A percentile compares a stretch with the other conserved stretches of the same genome.
phyloP scores from a whole-genome alignment of 2,797 vertebrate species.

The Coregonus sp. region DNA sequence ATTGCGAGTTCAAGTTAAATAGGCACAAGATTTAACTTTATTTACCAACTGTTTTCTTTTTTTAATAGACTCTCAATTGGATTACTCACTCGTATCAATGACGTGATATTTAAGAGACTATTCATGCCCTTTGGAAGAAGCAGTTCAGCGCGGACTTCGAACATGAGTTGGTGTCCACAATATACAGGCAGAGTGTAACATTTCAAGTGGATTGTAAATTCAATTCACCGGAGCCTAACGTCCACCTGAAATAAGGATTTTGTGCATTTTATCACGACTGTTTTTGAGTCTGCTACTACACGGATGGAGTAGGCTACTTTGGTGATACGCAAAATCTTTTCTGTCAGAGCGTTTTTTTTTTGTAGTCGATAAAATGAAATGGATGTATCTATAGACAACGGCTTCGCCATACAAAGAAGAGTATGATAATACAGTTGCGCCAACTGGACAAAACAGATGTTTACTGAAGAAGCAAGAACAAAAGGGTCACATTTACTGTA shows the following conservation, averaged over 20 bases:
- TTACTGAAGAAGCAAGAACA: slow-evolving; percentile 25
- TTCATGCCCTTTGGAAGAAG: slow-evolving; percentile 18
- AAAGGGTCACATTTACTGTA: slow-evolving; percentile 20
- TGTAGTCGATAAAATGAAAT: slow-evolving; percentile 14
- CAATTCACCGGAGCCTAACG: neutral
- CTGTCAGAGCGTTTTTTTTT: neutral
- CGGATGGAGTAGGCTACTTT: slow-evolving; percentile 35
- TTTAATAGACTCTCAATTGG: neutral
- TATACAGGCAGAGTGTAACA: slow-evolving; percentile 13
- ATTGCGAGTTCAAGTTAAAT: neutral
- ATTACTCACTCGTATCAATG: slow-evolving; percentile 1
- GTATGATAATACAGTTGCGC: slow-evolving; percentile 4
- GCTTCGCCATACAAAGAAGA: neutral
- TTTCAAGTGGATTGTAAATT: slow-evolving; percentile 10
- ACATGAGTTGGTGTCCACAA: slow-evolving; percentile 26
- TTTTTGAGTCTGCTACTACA: slow-evolving; percentile 12
- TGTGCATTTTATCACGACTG: slow-evolving; percentile 8
- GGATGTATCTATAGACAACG: slow-evolving; percentile 36
- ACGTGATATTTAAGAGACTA: slow-evolving; percentile 6
- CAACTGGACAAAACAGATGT: slow-evolving; percentile 16
- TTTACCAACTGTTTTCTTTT: neutral
- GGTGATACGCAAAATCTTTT: slow-evolving; percentile 13
- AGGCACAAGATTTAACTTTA: slow-evolving; percentile 8
- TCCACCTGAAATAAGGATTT: slow-evolving; percentile 8
- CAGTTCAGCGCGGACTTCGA: slow-evolving; percentile 25